Percentiles rank a stretch among this genome's conserved stretches.
phyloP scores from a whole-genome alignment of 2,888 invertebrate species.

The Agrotis ipsilon region DNA sequence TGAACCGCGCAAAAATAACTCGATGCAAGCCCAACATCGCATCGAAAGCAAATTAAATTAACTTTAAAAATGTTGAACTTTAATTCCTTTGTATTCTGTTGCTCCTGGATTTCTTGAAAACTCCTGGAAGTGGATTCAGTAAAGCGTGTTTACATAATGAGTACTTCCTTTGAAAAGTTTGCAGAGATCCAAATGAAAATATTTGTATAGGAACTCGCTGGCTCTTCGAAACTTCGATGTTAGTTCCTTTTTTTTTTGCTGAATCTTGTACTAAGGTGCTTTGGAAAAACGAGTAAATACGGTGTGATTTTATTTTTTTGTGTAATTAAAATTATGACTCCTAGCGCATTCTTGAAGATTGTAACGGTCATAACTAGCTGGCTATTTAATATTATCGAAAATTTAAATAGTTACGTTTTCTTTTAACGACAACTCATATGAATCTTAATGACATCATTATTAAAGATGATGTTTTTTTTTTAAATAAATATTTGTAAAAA shows the following conservation, averaged over 20 bases:
- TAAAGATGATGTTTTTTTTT: no score
- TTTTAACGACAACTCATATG: no score
- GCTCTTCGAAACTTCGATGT: constrained; percentile 18
- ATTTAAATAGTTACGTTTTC: no score
- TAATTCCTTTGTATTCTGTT: constrained; percentile 41
- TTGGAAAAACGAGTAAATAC: neutral
- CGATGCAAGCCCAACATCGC: constrained; percentile 8
- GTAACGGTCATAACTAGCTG: no score
- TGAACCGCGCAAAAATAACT: neutral
- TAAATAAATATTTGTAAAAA: no score
- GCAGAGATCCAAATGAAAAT: constrained; percentile 57
- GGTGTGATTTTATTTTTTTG: neutral
- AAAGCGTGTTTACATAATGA: constrained; percentile 59
- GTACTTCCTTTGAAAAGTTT: constrained; percentile 53
- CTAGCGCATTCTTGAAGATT: no score
- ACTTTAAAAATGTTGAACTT: constrained; percentile 43
- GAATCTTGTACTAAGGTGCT: neutral
- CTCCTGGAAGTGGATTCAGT: constrained; percentile 43
- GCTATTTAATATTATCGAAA: no score
- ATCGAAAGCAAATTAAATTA: constrained; percentile 26
- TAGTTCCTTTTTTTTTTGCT: constrained; percentile 2
- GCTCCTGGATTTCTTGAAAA: constrained; percentile 33
- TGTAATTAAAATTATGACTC: neutral
- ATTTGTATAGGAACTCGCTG: constrained; percentile 44
- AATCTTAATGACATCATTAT: no score